Conservation (phyloP, 2,797 vertebrate species). For the Gila robusta region DNA sequence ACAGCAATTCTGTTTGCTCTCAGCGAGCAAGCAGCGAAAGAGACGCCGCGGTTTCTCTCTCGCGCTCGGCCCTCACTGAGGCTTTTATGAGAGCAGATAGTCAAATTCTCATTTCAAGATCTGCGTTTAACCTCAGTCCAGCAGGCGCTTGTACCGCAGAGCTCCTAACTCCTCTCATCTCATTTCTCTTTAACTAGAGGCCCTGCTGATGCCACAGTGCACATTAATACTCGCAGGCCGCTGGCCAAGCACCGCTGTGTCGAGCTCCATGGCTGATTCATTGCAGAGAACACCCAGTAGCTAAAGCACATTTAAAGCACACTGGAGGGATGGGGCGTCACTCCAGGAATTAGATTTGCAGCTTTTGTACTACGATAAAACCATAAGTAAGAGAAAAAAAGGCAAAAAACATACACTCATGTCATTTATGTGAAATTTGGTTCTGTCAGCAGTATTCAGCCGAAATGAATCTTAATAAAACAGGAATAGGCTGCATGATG, state of each 20-base stretch:
- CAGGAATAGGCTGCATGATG: slow-evolving; percentile 4
- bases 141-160: slow-evolving; percentile 55
- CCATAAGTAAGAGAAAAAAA: slow-evolving; percentile 29
- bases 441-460: slow-evolving; percentile 26
- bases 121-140: slow-evolving; percentile 58
- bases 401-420: slow-evolving; percentile 20
- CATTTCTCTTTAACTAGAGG: slow-evolving; percentile 57
- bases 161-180: slow-evolving; percentile 47
- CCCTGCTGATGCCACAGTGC: slow-evolving; percentile 49
- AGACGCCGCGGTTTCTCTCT: slow-evolving; percentile 57
- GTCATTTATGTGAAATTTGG: slow-evolving; percentile 1
- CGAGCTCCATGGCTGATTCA: slow-evolving; percentile 41
- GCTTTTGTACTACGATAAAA: slow-evolving; percentile 23
- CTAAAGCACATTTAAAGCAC: slow-evolving; percentile 37
- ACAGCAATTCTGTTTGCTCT: slow-evolving; percentile 52
- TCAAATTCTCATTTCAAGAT: slow-evolving; percentile 60
- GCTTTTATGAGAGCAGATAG: slow-evolving; percentile 61
- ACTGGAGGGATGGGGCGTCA: slow-evolving; percentile 24
- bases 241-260: slow-evolving; percentile 43
- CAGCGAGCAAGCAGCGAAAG: slow-evolving; percentile 34
- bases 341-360: slow-evolving; percentile 42
- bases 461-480: slow-evolving; percentile 11
- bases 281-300: slow-evolving; percentile 48
- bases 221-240: slow-evolving; percentile 41
- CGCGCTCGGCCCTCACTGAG: slow-evolving; percentile 28